Evolutionary conservation across 2,797 vertebrate genomes (phyloP), one percentile per base, ranked within the genome.

Genomic region (Cirrhinus molitorella): DNA sequence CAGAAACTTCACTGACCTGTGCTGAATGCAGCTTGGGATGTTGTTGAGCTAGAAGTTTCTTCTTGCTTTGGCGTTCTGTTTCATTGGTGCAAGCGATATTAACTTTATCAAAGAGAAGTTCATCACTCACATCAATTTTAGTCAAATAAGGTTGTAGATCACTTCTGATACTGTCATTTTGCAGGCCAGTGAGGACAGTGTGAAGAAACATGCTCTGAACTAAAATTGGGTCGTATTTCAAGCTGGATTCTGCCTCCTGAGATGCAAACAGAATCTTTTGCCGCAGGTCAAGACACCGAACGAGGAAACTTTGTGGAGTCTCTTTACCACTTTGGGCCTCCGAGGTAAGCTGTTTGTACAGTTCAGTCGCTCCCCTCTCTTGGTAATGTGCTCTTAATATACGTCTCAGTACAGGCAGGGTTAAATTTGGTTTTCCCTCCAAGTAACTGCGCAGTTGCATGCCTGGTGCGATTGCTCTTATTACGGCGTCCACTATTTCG

Each of bases 21-120:
- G 21, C n/a, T 4, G 61, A 1, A 8, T 79, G 11, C n/a, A n/a
- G n/a, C n/a, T n/a, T 3, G 3, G 0, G 17, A 3, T 12, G 8
- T 14, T n/a, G 28, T 8, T 67, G 28, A 3, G 10, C 2, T 34
- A 49, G 12, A 34, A 51, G 12, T 5, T 80, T 55, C 49, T 23
- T 45, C 5, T 80, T 80, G 28, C 10, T 53, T 40, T 80, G 63
- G 6, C 5, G 11, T 19, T 67, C 45, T 37, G 77, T 66, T 55
- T 80, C 65, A 1, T 68, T 53, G 14, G 63, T 19, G 25, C 78
- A 68, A 9, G 76, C 76, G 13, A 51, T 1, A 51, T 79, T 79
- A 1, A 79, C 45, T 1, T 79, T 49, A 11, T 49, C 76, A 0
- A 66, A 37, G 9, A 66, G 19, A 19, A 66, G 65, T 66, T 66